Evolutionary conservation across 2,797 vertebrate genomes (phyloP), one percentile per base, ranked within the genome.

Genomic region (Gambelia wislizenii): DNA sequence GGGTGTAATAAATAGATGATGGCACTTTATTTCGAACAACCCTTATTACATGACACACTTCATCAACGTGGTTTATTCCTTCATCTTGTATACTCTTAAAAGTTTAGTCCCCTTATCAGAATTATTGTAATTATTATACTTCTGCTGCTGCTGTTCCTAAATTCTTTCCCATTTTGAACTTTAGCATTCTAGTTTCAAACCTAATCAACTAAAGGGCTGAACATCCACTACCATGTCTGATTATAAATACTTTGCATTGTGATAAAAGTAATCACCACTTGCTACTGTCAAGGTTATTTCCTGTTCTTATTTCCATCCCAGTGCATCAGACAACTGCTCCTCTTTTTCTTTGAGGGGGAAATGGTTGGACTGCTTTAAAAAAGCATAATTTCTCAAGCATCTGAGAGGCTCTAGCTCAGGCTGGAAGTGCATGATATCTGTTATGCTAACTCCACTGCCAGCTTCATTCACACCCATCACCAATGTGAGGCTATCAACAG

Each of bases 241-340:
- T 89, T 84, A 84, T 75, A 49, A 54, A 72, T 16, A 3, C 16
- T 59, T 67, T 87, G 25, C 47, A 0, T 0, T 89, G 76, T 91
- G 14, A 78, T 39, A 77, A 1, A n/a, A 92, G 39, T 6, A 89
- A 89, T 78, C 0, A 22, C 42, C 81, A 42, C 42, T 42, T 56
- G 30, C 18, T 85, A 39, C 16, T 14, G 22, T 10, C 82, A 87
- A 90, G 56, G 0, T 85, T 85, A 85, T 75, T 67, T 86, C 86
- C 90, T 92, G n/a, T 59, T 77, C 27, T 89, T 92, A 87, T 30
- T 47, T 78, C 92, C 8, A 88, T 86, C 87, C n/a, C 83, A 30
- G 39, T 70, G 67, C 44, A 86, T n/a, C 64, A 77, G 77, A 54
- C 70, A 78, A 56, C 33, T 81, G n/a, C 70, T 93, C 33, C 84